These are phyloP conservation scores for Anguilla megastoma DNA, from an alignment of 2,797 vertebrate species.

Conservation along the genomic window DNA sequence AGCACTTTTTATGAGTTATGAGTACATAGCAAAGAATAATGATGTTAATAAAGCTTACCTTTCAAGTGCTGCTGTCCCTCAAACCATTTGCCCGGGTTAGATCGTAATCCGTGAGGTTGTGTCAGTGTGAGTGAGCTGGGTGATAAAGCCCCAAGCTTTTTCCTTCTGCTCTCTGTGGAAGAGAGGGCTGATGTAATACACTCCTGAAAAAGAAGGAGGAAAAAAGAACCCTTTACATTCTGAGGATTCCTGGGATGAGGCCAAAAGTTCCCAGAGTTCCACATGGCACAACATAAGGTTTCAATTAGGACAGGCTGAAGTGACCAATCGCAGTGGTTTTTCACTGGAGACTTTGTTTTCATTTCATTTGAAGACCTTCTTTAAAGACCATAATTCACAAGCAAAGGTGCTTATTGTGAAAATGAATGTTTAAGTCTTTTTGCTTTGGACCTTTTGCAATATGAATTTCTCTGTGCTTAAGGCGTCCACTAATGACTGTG, in stretches of 20 bases:
- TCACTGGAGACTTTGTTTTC: slow-evolving; percentile 62
- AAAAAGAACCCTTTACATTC: slow-evolving; percentile 69
- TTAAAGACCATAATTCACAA: slow-evolving; percentile 72
- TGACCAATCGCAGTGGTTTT: slow-evolving; percentile 69
- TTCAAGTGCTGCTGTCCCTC: slow-evolving; percentile 12
- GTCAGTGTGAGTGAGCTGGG: slow-evolving; percentile 33
- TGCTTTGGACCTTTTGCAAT: neutral
- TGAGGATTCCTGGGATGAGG: slow-evolving; percentile 77
- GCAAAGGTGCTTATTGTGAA: slow-evolving; percentile 69
- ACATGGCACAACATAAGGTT: slow-evolving; percentile 88
- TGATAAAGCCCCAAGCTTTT: slow-evolving; percentile 29
- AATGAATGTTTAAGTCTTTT: slow-evolving; percentile 22
- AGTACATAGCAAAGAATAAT: slow-evolving; percentile 54
- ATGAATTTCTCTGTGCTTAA: neutral
- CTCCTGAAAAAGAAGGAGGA: slow-evolving; percentile 61
- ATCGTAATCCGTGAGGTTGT: slow-evolving; percentile 23
- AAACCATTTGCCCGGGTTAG: slow-evolving; percentile 27
- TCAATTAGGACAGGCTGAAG: slow-evolving; percentile 80
- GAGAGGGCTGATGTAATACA: slow-evolving; percentile 77
- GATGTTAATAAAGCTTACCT: slow-evolving; percentile 31
- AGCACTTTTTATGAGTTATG: neutral
- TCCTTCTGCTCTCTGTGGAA: slow-evolving; percentile 27
- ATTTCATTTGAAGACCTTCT: slow-evolving; percentile 63
- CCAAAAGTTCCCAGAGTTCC: slow-evolving; percentile 86
- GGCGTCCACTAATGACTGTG: neutral